Conservation (phyloP, 2,888 invertebrate species). For the Leptinotarsa rubiginosa region DNA sequence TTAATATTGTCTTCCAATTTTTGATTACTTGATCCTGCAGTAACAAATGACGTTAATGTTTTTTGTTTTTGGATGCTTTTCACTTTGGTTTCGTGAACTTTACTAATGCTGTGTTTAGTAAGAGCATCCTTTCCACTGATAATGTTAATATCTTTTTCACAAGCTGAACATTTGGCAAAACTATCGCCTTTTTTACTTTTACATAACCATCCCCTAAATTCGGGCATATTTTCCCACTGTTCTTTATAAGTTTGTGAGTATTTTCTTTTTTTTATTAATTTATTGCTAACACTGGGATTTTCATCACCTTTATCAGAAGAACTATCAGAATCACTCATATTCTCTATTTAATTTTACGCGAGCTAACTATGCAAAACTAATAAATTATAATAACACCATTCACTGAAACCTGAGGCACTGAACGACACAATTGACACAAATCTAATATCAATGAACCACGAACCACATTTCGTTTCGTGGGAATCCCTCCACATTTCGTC, state of each 20-base stretch:
- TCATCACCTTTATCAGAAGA: conserved; percentile 1
- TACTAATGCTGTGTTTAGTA: conserved; percentile 1
- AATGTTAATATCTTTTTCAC: neutral
- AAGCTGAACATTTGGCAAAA: neutral
- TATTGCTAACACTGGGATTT: neutral
- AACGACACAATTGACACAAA: neutral
- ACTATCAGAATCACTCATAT: neutral
- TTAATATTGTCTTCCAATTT: neutral
- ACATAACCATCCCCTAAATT: neutral
- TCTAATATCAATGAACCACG: neutral
- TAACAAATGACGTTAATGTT: neutral
- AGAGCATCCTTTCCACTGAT: neutral
- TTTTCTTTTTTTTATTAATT: neutral
- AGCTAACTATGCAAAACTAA: neutral
- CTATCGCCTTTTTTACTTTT: neutral
- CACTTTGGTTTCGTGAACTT: conserved; percentile 1
- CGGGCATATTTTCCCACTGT: neutral
- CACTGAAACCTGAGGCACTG: neutral
- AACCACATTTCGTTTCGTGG: neutral
- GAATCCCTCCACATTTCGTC: neutral
- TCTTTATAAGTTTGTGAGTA: neutral
- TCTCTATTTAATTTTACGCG: neutral
- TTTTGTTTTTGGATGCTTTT: neutral
- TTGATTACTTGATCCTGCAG: neutral
- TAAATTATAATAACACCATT: neutral